phyloP scores from a whole-genome alignment of 64 coral and sea anemone genomes.

The Montipora capricornis region DNA sequence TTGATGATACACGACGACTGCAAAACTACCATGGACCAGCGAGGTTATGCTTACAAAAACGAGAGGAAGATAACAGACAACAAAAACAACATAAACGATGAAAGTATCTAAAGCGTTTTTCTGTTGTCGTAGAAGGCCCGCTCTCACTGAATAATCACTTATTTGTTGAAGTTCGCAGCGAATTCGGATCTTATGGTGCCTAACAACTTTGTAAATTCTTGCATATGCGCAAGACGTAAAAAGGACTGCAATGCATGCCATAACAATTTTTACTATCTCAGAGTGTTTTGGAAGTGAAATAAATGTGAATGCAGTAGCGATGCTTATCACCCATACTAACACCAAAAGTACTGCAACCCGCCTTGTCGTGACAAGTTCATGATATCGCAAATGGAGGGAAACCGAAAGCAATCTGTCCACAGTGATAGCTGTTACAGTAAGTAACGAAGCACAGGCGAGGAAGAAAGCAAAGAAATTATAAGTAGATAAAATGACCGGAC shows the following conservation, averaged over 20 bases:
- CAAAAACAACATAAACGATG: background rate
- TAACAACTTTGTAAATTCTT: background rate
- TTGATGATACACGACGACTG: background rate
- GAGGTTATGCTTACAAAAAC: background rate
- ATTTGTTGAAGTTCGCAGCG: background rate
- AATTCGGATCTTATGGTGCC: background rate
- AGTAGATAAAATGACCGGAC: background rate
- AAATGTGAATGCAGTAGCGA: background rate
- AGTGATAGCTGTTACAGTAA: background rate
- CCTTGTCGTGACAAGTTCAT: background rate
- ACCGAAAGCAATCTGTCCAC: background rate
- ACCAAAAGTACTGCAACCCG: background rate
- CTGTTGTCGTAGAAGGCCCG: background rate
- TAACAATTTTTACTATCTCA: background rate
- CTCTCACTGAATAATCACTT: background rate
- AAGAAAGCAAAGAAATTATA: background rate
- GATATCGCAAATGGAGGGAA: background rate
- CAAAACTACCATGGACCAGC: background rate
- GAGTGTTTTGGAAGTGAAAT: background rate
- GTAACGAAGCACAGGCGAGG: background rate
- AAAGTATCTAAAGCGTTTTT: background rate
- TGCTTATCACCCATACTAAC: background rate
- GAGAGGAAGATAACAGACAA: background rate
- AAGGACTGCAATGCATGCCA: background rate
- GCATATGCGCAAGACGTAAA: background rate